Conservation (phyloP, 2,797 vertebrate species). For the Anisognathus igniventris region DNA sequence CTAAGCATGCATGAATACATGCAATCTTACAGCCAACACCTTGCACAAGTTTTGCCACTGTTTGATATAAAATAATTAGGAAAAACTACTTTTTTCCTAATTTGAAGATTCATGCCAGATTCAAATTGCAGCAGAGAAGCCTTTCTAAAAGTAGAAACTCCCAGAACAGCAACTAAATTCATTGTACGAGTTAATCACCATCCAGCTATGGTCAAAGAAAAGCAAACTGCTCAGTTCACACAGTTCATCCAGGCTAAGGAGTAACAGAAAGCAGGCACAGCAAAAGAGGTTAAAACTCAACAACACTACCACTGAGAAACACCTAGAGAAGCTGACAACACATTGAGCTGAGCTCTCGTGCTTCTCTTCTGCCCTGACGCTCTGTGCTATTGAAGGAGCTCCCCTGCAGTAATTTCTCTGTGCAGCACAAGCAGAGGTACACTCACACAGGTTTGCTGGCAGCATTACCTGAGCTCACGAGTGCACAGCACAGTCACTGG, state of each 20-base stretch:
- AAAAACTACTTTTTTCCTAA: constrained; percentile 17
- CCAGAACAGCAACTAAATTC: constrained; percentile 38
- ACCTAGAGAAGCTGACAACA: constrained; percentile 23
- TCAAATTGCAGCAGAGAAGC: not conserved
- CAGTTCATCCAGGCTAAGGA: constrained; percentile 4
- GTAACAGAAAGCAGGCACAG: constrained; percentile 66
- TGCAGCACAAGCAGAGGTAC: constrained; percentile 61
- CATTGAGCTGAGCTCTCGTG: not conserved
- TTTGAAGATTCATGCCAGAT: constrained; percentile 57
- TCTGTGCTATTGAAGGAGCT: constrained; percentile 35
- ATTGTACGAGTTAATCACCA: constrained; percentile 47
- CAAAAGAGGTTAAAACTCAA: constrained; percentile 48
- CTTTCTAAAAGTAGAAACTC: constrained; percentile 24
- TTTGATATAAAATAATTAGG: constrained; percentile 21
- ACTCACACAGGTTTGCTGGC: constrained; percentile 53
- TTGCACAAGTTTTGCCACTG: constrained; percentile 10
- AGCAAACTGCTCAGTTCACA: constrained; percentile 51
- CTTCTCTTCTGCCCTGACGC: not conserved
- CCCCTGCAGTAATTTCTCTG: constrained; percentile 17
- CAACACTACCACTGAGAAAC: constrained; percentile 25
- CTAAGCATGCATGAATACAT: constrained; percentile 62
- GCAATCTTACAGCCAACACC: constrained; percentile 52
- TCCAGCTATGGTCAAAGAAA: constrained; percentile 24
- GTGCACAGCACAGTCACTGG: constrained; percentile 73
- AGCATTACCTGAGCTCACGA: constrained; percentile 78